Base-by-base conservation (phyloP, 2,113 vertebrate genomes). In the Cyphomyrus discorhynchus region DNA sequence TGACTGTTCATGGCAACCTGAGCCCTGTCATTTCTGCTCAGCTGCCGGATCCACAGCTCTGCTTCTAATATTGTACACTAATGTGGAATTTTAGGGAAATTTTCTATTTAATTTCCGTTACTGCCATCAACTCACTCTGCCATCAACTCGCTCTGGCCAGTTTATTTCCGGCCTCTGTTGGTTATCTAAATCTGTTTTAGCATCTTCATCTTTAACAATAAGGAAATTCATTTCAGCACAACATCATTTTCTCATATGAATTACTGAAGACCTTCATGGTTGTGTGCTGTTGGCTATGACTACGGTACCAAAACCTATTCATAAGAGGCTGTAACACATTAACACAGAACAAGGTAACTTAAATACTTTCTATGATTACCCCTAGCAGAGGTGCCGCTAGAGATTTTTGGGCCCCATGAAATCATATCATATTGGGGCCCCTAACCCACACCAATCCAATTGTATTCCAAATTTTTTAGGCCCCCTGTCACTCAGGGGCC, bases 51-150 rank as follows among this genome's bases (percentile, higher is more conserved):
- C 15, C 31, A 77, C 83, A 50, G 47, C 46, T 50, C 5, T 50
- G 49, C 21, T 47, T 31, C 45, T 56, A 56, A 56, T 56, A 56
- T 56, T 56, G 19, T 56, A 21, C 1, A 10, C 24, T 86, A 86
- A 86, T 27, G 11, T 50, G 10, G 45, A 86, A 10, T n/a, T 86
- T 85, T 86, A 50, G 47, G 83, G 24, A 49, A 86, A 50, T n/a
- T 27, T 50, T 49, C 10, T 86, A 24, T 86, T 86, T 86, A 86
- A 86, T 86, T 49, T 86, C 83, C 83, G 83, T 49, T 86, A 86
- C 70, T 52, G 50, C 13, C 50, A 50, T 19, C 21, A 84, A 42
- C 80, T 46, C 80, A 49, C 49, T 11, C 10, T 56, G 53, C 53
- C 53, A 56, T 24, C 10, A 49, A 46, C 83, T 86, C 83, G 50